phyloP scores from a whole-genome alignment of 2,113 vertebrate species.

The Arizona elegans region DNA sequence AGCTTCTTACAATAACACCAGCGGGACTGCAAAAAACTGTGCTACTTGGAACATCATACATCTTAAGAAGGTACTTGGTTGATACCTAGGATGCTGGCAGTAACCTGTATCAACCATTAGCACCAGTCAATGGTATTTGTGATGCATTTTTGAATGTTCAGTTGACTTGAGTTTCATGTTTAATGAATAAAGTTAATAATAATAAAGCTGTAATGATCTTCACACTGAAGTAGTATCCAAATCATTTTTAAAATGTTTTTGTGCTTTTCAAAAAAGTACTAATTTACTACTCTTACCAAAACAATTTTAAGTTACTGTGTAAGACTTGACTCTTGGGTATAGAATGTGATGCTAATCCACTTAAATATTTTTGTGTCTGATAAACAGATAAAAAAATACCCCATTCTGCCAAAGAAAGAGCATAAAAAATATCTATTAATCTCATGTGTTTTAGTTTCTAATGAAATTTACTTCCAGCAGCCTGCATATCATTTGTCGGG shows the following conservation, averaged over 20 bases:
- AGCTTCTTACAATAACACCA: too few relatives aligned
- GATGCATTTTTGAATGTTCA: too few relatives aligned
- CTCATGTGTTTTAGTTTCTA: not conserved
- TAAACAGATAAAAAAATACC: not conserved
- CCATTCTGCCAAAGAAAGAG: not conserved
- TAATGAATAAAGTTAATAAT: not conserved
- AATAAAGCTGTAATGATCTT: not conserved
- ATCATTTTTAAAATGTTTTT: not conserved
- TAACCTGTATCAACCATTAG: too few relatives aligned
- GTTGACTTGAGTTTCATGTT: too few relatives aligned
- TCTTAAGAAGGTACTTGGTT: too few relatives aligned
- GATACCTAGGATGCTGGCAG: too few relatives aligned
- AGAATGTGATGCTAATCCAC: not conserved
- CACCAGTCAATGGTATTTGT: too few relatives aligned
- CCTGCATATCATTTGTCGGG: not conserved
- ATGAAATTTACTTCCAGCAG: not conserved
- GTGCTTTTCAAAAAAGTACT: not conserved
- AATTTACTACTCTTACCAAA: not conserved
- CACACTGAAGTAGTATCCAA: not conserved
- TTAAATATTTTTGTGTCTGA: not conserved
- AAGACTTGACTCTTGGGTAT: not conserved
- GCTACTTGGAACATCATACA: too few relatives aligned
- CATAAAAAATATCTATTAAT: not conserved
- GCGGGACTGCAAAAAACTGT: too few relatives aligned
- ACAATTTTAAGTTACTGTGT: not conserved